These are phyloP conservation scores for Epinotia bilunana DNA, from an alignment of 2,888 invertebrate genomes.

Conservation along the genomic window DNA sequence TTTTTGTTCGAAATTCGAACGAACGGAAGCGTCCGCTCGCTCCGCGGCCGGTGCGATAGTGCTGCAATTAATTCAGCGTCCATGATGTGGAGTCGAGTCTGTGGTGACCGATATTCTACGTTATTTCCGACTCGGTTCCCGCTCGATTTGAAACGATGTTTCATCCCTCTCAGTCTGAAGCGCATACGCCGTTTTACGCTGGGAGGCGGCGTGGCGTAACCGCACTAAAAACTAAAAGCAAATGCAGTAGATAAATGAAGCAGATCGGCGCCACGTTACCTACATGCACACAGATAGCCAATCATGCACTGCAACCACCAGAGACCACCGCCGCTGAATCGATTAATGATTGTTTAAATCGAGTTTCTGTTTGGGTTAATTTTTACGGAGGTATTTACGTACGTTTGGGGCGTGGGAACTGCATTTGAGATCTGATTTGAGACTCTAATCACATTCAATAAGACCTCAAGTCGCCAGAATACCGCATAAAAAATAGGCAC, in stretches of 20 bases:
- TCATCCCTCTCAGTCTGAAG: conserved; percentile 3
- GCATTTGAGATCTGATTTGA: neutral
- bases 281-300: conserved; percentile 41
- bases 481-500: neutral
- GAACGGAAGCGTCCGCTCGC: conserved; percentile 77
- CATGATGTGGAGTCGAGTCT: conserved; percentile 73
- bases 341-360: conserved; percentile 20
- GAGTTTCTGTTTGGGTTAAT: conserved; percentile 5
- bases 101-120: conserved; percentile 82
- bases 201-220: conserved; percentile 76
- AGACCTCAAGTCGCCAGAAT: too few species aligned
- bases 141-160: conserved; percentile 26
- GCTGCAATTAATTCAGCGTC: conserved; percentile 78
- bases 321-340: conserved; percentile 46
- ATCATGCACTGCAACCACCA: conserved; percentile 45
- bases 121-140: conserved; percentile 75
- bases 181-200: conserved; percentile 21
- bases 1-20: conserved; percentile 63
- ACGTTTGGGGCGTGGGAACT: neutral
- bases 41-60: conserved; percentile 75
- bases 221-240: conserved; percentile 79
- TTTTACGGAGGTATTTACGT: neutral
- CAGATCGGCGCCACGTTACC: conserved; percentile 59
- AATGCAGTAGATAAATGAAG: conserved; percentile 77
- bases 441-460: too few species aligned